Evolutionary conservation across 2,888 invertebrate species (phyloP), one percentile per base, ranked within the genome.

Genomic region (Drosophila subquinaria): DNA sequence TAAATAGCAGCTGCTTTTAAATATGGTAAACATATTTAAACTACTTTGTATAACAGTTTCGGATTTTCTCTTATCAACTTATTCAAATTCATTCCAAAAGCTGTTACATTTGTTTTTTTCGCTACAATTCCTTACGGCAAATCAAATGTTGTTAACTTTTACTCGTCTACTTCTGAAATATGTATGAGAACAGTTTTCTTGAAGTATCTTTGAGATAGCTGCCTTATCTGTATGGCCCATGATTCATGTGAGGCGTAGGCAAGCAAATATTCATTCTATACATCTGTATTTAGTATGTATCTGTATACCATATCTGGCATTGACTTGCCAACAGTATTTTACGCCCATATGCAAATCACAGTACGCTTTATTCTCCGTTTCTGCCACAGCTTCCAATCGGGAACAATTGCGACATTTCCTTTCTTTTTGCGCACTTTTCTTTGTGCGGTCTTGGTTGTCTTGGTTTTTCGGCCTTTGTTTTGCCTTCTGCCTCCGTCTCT

Each of bases 341-440:
- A 57, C 55, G 56, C 62, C 66, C 67, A 65, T 82, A 88, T 82
- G 82, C 81, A 88, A 88, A 83, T 82, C 69, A 50, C 43, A 50
- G 51, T 50, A n/a, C 52, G 35, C 13, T 36, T 11, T 36, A 1
- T 43, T 40, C 61, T 13, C 42, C 50, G 6, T 60, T 52, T 56
- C 8, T 47, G 36, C 55, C 47, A 30, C 65, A 60, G 70, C 70
- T 43, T 59, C 65, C 47, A 79, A 70, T 36, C 48, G 67, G 45
- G 50, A 64, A 64, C 74, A 78, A 59, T 64, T 73, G 73, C 50
- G 68, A 53, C 42, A 56, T 63, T 61, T 53, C 48, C 47, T 60
- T 64, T 42, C 15, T 13, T 42, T 40, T 40, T 36, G 5, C 43
- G 23, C 36, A 20, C 17, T 56, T 35, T 60, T 53, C 30, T 61